Conservation (phyloP, 1,140 invertebrate genomes). For the Holotrichia oblita region DNA sequence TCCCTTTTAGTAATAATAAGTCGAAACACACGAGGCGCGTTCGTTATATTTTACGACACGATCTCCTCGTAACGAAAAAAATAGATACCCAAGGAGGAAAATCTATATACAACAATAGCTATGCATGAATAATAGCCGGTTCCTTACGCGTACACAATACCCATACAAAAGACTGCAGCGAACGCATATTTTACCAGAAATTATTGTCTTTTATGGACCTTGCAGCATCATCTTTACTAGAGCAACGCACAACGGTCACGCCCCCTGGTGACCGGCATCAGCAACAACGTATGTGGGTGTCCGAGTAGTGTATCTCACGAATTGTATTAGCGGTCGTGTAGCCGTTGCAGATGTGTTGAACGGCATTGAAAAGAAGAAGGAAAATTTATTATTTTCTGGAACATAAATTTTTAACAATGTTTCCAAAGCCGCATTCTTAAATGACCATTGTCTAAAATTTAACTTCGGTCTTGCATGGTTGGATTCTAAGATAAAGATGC, state of each 20-base stretch:
- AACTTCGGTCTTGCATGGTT: not conserved
- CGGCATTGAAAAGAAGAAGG: not conserved
- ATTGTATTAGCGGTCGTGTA: conserved; percentile 13
- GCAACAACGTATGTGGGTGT: conserved; percentile 15
- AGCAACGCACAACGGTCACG: conserved; percentile 23
- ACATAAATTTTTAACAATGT: conserved; percentile 26
- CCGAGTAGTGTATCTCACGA: not conserved
- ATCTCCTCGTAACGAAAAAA: conserved; percentile 13
- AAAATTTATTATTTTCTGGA: conserved; percentile 34
- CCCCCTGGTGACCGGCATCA: conserved; percentile 18
- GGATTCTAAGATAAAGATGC: not conserved
- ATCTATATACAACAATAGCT: conserved; percentile 22
- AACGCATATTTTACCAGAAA: conserved; percentile 29
- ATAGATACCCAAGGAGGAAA: conserved; percentile 17
- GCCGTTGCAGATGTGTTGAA: conserved; percentile 17
- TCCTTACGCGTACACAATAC: conserved; percentile 23
- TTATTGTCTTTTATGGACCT: conserved; percentile 23
- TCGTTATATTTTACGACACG: not conserved
- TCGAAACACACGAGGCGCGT: not conserved
- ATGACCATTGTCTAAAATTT: conserved; percentile 32
- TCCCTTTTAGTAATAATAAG: not conserved
- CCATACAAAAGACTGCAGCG: conserved; percentile 24
- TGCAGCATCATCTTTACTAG: conserved; percentile 15
- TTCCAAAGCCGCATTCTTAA: conserved; percentile 28
- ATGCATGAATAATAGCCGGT: conserved; percentile 5